Evolutionary conservation across 2,113 vertebrate genomes (phyloP), one percentile per base, ranked within the genome.

Genomic region (Pangasianodon gigas): DNA sequence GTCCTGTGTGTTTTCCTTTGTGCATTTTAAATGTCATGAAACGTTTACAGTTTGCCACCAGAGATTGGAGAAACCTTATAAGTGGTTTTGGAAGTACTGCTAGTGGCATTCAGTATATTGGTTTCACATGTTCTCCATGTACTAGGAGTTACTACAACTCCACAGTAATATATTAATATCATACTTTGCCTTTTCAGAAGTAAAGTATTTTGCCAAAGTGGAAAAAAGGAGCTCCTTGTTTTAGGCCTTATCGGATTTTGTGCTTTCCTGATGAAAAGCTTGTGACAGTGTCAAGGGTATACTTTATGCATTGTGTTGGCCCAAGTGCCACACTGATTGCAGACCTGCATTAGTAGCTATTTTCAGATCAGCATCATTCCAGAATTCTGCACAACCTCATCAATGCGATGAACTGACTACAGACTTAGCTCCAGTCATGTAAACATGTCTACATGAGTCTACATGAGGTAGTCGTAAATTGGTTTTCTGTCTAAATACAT

Each of bases 151-250:
- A 46, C 51, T 46, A 29, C 29, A 32, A 5, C 32, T 92, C 85
- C 91, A 83, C 81, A 65, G 71, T 56, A 41, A 86, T 74, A 88
- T 85, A 87, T 94, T 92, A 90, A 94, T 94, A 94, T 94, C 92
- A 94, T 88, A 92, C 92, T 91, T 87, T 92, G 86, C 91, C 77
- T 84, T 89, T 44, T 87, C 24, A 71, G 86, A 94, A 91, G 51
- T 93, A 92, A 92, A 93, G 62, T 91, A 91, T 90, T 93, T 93
- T 93, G 89, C 44, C 60, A 0, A 84, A 21, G 26, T 62, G 24
- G 51, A 94, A 94, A 88, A 95, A 96, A 93, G 92, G 90, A 85
- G 41, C 46, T 89, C 4, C 5, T 95, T 95, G 94, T 95, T 52
- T 32, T 26, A 62, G 48, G 67, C 71, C 87, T 94, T 93, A 95